Base-by-base conservation (phyloP, 2,888 invertebrate genomes). In the Ennomos fuscantarius region DNA sequence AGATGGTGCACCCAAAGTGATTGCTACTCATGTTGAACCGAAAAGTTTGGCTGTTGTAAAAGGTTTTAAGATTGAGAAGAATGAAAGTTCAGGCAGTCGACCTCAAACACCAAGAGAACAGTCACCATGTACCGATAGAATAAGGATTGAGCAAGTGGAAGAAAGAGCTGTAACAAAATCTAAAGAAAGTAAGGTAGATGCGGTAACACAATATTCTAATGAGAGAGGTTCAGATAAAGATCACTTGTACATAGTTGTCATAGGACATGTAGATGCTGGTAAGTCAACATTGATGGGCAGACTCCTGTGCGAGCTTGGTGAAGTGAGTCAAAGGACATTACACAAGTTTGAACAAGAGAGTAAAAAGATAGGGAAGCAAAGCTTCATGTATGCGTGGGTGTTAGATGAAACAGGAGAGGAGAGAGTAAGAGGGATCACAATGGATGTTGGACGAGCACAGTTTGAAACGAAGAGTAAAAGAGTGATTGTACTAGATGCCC, bases 381-480 rank as follows among this genome's bases (percentile, higher is more conserved):
- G 99, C 63, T 99, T 99, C 74, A 97, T 98, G 93, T 99, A 97
- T 87, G 99, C 99, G 2, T 99, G 99, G 99, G 98, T 99, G 1
- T 92, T 99, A 49, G 99, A 99, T 87, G 99, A 99, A 89, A 99
- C 99, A 58, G 98, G 98, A 1, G 99, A 99, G 82, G 99, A 99
- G 87, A 94, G 99, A 72, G 95, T 95, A 31, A 94, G 99, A 66
- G 99, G 99, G 10, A 99, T 99, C 47, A 99, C 99, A 1, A 99
- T 99, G 98, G 99, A 99, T 88, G 96, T 99, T 10, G 99, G 98
- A 0, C 95, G 97, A 70, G 97, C 97, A 11, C 96, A 96, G 68
- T 98, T 99, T 92, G 97, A 98, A 87, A 98, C 99, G 0, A 94
- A 95, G 52, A 94, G 95, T 2, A 98, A 98, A 89, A 92, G 91